These are phyloP conservation scores for Periplaneta americana DNA, from an alignment of 1,140 invertebrate species.

Conservation along the genomic window DNA sequence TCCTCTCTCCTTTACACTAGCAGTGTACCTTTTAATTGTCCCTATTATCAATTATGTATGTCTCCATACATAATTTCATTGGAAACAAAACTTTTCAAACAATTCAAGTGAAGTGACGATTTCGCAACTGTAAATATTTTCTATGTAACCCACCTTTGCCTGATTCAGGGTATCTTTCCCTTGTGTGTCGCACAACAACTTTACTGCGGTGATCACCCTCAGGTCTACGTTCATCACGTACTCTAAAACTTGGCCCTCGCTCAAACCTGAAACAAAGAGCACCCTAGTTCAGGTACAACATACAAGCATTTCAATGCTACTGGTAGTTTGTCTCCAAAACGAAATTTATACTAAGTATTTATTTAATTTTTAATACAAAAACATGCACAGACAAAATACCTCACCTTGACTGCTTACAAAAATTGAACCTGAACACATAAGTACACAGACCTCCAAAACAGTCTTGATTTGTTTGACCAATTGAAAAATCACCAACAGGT, in stretches of 20 bases:
- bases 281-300: neutral
- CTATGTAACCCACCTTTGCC: slow-evolving; percentile 7
- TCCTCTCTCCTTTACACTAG: too few relatives aligned
- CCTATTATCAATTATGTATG: too few relatives aligned
- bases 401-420: too few relatives aligned
- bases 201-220: slow-evolving; percentile 14
- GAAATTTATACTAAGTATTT: neutral
- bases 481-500: too few relatives aligned
- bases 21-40: too few relatives aligned
- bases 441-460: too few relatives aligned
- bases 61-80: too few relatives aligned
- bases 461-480: too few relatives aligned
- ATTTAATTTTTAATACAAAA: neutral
- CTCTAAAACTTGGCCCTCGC: slow-evolving; percentile 3
- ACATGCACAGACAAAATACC: neutral
- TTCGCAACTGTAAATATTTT: too few relatives aligned
- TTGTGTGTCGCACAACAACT: slow-evolving; percentile 2
- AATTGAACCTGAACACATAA: too few relatives aligned
- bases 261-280: slow-evolving; percentile 6
- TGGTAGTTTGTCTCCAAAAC: neutral
- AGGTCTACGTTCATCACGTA: slow-evolving; percentile 6
- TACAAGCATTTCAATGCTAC: neutral
- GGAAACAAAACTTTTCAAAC: too few relatives aligned
- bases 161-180: slow-evolving; percentile 15
- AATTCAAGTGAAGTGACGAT: too few relatives aligned